Evolutionary conservation across 2,888 invertebrate species (phyloP).

Genomic region (Pristionchus japonicus): DNA sequence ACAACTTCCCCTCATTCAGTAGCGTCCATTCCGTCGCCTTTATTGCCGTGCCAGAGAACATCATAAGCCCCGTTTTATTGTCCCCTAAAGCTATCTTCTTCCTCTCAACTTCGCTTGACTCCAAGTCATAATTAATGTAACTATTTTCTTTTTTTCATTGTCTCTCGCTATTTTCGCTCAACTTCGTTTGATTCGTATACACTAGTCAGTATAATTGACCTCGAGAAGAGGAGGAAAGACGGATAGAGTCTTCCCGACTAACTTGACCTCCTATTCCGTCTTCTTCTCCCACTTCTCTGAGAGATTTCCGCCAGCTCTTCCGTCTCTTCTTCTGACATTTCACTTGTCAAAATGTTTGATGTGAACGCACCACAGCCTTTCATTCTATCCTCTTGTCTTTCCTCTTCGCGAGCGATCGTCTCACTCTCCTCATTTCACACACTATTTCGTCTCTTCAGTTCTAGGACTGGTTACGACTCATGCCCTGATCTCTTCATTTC

Average conservation of each 20-base stretch:
- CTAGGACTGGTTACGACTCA: background rate
- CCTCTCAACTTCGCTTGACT: background rate
- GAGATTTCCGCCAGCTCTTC: constrained; percentile 47
- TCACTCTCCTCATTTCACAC: no score
- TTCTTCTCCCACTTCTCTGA: background rate
- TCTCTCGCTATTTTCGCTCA: no score
- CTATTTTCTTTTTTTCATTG: no score
- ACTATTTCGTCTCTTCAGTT: no score
- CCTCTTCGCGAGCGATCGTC: background rate
- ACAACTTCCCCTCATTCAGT: background rate
- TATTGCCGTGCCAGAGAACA: background rate
- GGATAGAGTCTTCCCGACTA: background rate
- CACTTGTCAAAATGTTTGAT: constrained; percentile 51
- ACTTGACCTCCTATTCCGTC: constrained; percentile 13
- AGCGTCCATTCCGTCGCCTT: background rate
- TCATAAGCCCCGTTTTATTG: background rate
- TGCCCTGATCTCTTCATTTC: background rate
- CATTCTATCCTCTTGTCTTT: background rate
- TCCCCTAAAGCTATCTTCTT: background rate
- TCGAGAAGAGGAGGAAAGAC: background rate
- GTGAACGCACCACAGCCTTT: background rate
- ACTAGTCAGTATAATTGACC: constrained; percentile 1
- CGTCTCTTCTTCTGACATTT: constrained; percentile 32
- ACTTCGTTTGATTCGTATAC: background rate
- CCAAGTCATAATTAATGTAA: no score